Conservation (phyloP, 2,888 invertebrate species). For the Ormia ochracea region DNA sequence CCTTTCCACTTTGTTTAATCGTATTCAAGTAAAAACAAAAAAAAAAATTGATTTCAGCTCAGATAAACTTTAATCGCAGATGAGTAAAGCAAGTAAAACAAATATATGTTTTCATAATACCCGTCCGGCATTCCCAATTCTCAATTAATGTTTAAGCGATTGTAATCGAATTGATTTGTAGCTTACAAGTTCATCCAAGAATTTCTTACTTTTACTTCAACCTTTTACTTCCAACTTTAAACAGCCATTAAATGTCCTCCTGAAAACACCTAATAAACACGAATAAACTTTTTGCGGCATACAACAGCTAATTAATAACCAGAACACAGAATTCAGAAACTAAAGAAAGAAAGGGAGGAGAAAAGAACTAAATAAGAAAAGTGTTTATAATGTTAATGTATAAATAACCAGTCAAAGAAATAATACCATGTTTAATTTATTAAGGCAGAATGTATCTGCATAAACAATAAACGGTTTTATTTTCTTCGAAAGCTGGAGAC, state of each 20-base stretch:
- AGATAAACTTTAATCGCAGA: not conserved
- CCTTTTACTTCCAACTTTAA: conserved; percentile 12
- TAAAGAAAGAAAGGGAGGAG: not conserved
- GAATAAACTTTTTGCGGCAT: conserved; percentile 38
- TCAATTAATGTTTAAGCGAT: conserved; percentile 46
- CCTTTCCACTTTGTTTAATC: conserved; percentile 1
- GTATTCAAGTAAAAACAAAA: conserved; percentile 49
- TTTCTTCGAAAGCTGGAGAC: not conserved
- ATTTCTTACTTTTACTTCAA: conserved; percentile 39
- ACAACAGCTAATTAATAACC: conserved; percentile 47
- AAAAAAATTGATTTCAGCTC: not conserved
- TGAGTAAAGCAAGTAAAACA: not conserved
- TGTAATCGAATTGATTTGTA: conserved; percentile 57
- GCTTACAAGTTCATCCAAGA: conserved; percentile 13
- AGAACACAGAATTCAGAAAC: conserved; percentile 19
- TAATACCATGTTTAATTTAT: conserved; percentile 17
- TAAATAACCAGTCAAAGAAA: conserved; percentile 24
- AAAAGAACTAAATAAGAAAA: not conserved
- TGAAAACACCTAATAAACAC: conserved; percentile 25
- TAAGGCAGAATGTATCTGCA: not conserved
- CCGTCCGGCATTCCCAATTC: not conserved
- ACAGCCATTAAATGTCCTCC: conserved; percentile 32
- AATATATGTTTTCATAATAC: conserved; percentile 17
- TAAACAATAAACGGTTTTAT: not conserved
- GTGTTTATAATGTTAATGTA: conserved; percentile 28